phyloP scores from a whole-genome alignment of 2,113 vertebrate genomes.

The Addax nasomaculatus region DNA sequence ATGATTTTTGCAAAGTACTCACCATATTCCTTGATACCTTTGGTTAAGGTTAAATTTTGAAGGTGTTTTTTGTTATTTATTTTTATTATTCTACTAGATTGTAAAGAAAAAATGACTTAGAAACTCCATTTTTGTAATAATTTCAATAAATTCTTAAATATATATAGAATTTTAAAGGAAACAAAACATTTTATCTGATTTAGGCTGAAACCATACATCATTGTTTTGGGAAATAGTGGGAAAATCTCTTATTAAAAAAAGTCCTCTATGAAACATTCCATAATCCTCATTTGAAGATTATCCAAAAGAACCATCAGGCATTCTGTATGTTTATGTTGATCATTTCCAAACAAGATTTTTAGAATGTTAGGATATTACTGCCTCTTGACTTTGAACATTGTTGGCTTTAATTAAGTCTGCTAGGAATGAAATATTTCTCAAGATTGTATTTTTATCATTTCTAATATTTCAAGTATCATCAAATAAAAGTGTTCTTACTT shows the following conservation, averaged over 20 bases:
- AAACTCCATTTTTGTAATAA: conserved; percentile 24
- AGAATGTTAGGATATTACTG: not conserved
- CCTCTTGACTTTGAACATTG: not conserved
- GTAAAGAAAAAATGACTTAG: conserved; percentile 25
- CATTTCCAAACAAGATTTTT: not conserved
- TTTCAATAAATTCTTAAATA: conserved; percentile 38
- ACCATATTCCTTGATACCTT: not conserved
- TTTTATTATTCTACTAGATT: conserved; percentile 8
- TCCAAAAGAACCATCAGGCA: not conserved
- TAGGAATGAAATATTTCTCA: conserved; percentile 21
- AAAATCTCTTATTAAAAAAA: not conserved
- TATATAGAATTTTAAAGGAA: conserved; percentile 29
- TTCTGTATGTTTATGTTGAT: not conserved
- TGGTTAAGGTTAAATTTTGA: conserved; percentile 26
- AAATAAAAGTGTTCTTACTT: not conserved
- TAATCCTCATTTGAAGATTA: not conserved
- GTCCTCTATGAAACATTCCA: not conserved
- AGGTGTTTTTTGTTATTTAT: not conserved
- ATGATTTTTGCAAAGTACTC: not conserved
- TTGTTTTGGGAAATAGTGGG: not conserved
- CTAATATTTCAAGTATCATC: not conserved
- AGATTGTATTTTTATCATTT: not conserved
- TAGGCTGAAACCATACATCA: not conserved
- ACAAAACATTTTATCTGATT: conserved; percentile 9
- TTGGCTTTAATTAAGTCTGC: not conserved